phyloP scores from a whole-genome alignment of 2,797 vertebrate genomes.

The Meriones psammophilus region DNA sequence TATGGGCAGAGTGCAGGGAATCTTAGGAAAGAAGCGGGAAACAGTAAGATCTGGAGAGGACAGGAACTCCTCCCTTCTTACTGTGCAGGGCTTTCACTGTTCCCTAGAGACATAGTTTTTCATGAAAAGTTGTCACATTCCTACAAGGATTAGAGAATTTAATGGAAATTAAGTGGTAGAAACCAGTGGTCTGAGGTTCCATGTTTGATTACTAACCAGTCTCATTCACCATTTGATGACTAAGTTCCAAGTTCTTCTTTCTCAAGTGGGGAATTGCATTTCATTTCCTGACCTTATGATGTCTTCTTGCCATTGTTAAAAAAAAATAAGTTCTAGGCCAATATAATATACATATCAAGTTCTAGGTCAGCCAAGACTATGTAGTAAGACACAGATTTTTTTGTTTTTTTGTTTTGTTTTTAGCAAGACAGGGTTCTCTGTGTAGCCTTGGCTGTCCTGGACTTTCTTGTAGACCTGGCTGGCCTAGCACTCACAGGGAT shows the following conservation, averaged over 20 bases:
- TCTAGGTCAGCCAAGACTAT: background rate
- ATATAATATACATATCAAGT: background rate
- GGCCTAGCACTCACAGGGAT: no score
- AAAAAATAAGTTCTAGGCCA: background rate
- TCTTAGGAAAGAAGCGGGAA: no score
- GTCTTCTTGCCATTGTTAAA: slow-evolving; percentile 26
- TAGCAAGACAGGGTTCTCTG: no score
- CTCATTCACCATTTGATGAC: background rate
- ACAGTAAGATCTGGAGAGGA: no score
- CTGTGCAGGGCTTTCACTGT: background rate
- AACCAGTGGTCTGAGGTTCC: background rate
- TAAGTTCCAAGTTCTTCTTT: background rate
- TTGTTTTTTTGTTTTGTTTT: no score
- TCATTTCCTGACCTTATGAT: background rate
- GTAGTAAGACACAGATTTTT: background rate
- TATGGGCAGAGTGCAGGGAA: no score
- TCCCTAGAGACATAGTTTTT: background rate
- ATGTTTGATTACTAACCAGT: no score
- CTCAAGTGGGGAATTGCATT: background rate
- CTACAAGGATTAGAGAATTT: background rate
- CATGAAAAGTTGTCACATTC: background rate
- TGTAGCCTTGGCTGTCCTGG: no score
- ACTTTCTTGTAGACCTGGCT: no score
- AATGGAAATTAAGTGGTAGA: background rate
- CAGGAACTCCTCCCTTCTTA: background rate